Evolutionary conservation across 2,888 invertebrate species (phyloP).

Genomic region (Quadroppia sp.): DNA sequence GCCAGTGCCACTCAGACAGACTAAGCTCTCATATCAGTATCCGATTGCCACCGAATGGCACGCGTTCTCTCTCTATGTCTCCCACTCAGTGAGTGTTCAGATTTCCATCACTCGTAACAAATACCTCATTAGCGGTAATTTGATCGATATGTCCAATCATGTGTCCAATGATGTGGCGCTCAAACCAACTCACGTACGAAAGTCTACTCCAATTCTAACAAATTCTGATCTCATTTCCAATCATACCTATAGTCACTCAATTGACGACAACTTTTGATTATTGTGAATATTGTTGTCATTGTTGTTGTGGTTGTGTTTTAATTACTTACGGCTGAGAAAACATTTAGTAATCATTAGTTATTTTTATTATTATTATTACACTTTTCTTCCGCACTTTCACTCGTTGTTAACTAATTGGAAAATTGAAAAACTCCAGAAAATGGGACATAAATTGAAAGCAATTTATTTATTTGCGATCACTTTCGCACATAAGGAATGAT

Average conservation of each 20-base stretch:
- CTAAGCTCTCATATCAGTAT: slow-evolving; percentile 9
- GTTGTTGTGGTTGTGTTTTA: not conserved
- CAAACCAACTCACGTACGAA: not conserved
- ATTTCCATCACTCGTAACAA: slow-evolving; percentile 30
- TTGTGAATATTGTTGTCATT: no score
- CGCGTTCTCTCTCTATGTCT: slow-evolving; percentile 17
- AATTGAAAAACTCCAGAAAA: not conserved
- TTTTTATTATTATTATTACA: slow-evolving; percentile 9
- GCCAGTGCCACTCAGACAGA: not conserved
- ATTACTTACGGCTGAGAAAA: slow-evolving; percentile 4
- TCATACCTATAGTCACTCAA: not conserved
- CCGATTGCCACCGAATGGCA: slow-evolving; percentile 23
- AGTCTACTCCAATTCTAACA: no score
- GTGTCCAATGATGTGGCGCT: slow-evolving; percentile 13
- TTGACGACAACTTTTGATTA: not conserved
- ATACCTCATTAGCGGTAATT: slow-evolving; percentile 33
- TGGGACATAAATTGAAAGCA: slow-evolving; percentile 27
- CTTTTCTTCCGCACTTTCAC: slow-evolving; percentile 7
- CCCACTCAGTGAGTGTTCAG: not conserved
- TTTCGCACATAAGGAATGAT: not conserved
- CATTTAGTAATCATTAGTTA: slow-evolving; percentile 6
- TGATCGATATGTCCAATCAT: not conserved
- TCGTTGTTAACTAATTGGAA: slow-evolving; percentile 11
- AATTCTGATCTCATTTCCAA: not conserved
- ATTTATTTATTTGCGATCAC: slow-evolving; percentile 26